phyloP scores from a whole-genome alignment of 1,140 invertebrate genomes.

The Leptopilina clavipes region DNA sequence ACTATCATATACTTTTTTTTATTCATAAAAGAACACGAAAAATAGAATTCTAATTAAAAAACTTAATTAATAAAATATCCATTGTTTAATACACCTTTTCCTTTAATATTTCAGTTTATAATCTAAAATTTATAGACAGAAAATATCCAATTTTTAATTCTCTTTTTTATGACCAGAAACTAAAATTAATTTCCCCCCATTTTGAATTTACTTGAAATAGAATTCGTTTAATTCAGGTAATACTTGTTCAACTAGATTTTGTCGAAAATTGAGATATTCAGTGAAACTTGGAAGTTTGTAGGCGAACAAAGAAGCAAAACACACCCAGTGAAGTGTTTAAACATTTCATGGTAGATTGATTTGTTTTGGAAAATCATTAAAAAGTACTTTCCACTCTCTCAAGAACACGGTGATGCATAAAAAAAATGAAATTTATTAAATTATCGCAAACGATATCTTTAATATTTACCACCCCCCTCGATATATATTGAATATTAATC shows the following conservation, averaged over 20 bases:
- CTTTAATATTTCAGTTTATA: background rate
- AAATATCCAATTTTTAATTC: background rate
- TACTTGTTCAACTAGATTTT: background rate
- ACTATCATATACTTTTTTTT: conserved; percentile 28
- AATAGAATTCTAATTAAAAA: background rate
- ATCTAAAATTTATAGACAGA: no score
- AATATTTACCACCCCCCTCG: background rate
- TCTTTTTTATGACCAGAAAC: no score
- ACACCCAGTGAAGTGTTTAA: conserved; percentile 30
- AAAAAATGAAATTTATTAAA: no score
- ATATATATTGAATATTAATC: background rate
- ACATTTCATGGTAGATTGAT: conserved; percentile 24
- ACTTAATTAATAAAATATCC: background rate
- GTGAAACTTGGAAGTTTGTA: conserved; percentile 4
- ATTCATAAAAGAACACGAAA: conserved; percentile 1
- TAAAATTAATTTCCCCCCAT: no score
- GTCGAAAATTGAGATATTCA: background rate
- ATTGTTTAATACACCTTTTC: background rate
- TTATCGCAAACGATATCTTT: no score
- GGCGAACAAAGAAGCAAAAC: conserved; percentile 19
- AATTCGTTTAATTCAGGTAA: no score
- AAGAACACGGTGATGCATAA: background rate
- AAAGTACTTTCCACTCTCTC: background rate
- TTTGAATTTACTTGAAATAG: no score
- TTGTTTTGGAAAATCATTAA: conserved; percentile 17